phyloP scores from a whole-genome alignment of 2,888 invertebrate genomes.

The Lochmaea crataegi region DNA sequence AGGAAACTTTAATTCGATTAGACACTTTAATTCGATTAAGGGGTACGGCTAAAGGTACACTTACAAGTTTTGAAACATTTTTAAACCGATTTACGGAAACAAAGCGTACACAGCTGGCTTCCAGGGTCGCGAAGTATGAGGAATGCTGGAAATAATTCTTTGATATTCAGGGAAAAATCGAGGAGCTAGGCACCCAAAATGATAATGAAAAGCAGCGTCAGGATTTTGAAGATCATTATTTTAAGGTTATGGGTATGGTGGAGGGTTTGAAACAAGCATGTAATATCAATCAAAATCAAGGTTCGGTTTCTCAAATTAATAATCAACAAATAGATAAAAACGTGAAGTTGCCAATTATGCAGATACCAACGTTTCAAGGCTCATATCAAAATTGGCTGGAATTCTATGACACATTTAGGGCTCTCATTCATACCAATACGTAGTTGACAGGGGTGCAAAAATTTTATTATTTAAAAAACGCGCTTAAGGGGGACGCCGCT shows the following conservation, averaged over 20 bases:
- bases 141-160: not conserved
- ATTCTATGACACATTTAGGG: slow-evolving; percentile 29
- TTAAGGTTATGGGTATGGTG: slow-evolving; percentile 3
- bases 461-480: too few species aligned
- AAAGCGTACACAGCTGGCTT: too few species aligned
- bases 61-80: too few species aligned
- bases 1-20: too few species aligned
- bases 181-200: not conserved
- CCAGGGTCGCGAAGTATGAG: not conserved
- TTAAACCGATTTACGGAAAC: too few species aligned
- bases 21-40: too few species aligned
- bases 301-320: not conserved
- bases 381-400: slow-evolving; percentile 30
- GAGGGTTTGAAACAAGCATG: not conserved
- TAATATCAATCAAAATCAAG: not conserved
- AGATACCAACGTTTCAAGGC: slow-evolving; percentile 30
- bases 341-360: slow-evolving; percentile 32
- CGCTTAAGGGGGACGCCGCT: too few species aligned
- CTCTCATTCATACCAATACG: slow-evolving; percentile 22
- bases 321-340: slow-evolving; percentile 16
- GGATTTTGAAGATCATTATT: slow-evolving; percentile 1
- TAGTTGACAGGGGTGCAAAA: slow-evolving; percentile 29
- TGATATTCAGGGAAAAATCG: not conserved
- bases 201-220: not conserved
- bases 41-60: too few species aligned